A percentile compares a stretch with the other conserved stretches of the same genome.
These are phyloP conservation scores for Frankliniella intonsa DNA, from an alignment of 2,888 invertebrate genomes.

Conservation along the genomic window DNA sequence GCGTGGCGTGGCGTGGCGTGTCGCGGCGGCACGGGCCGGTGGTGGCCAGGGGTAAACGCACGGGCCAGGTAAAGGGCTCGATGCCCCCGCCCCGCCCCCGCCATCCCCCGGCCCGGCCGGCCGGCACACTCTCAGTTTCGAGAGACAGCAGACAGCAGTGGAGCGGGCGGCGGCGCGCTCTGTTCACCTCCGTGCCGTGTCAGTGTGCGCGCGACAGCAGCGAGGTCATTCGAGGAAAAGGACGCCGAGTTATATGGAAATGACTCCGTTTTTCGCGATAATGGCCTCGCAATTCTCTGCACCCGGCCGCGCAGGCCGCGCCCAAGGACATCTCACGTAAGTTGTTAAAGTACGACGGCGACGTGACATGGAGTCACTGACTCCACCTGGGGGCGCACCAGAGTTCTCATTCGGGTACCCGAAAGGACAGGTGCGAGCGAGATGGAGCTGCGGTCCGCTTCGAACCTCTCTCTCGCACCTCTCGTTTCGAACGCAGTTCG, in stretches of 20 bases:
- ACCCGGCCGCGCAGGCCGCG: not conserved
- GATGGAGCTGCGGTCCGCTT: too few species aligned
- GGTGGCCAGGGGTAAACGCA: not conserved
- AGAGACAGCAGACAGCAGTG: not conserved
- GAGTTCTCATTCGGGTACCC: not conserved
- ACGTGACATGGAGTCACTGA: too few species aligned
- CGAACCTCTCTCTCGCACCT: too few species aligned
- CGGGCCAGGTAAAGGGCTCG: slow-evolving; percentile 9
- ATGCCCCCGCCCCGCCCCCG: not conserved
- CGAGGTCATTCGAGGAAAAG: not conserved
- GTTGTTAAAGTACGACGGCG: too few species aligned
- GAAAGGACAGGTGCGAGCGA: too few species aligned
- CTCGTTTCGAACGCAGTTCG: too few species aligned
- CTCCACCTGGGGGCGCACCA: too few species aligned
- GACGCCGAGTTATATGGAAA: slow-evolving; percentile 17
- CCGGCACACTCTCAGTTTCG: not conserved
- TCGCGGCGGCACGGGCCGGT: not conserved
- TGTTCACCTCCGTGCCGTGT: not conserved
- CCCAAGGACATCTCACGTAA: not conserved
- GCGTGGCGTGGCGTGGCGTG: not conserved
- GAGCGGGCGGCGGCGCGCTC: not conserved
- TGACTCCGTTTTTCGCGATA: not conserved
- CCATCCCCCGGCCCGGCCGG: not conserved
- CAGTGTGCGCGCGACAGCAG: not conserved
- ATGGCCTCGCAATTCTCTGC: not conserved